These are phyloP conservation scores for Heteronetta atricapilla DNA, from an alignment of 2,113 vertebrate genomes.

Conservation along the genomic window DNA sequence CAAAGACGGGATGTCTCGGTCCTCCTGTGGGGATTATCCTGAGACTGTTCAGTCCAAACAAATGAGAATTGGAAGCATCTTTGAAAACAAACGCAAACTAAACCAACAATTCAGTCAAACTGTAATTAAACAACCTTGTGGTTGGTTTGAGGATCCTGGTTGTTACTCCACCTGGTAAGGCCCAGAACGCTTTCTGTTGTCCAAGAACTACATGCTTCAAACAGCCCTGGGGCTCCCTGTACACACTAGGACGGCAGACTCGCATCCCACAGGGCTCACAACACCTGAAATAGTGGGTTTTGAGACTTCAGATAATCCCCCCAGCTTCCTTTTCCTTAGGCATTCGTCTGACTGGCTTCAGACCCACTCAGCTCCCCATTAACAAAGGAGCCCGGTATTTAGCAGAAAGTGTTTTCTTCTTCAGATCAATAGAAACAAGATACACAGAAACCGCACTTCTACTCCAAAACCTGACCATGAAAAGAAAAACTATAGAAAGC, in stretches of 20 bases:
- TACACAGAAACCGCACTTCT: neutral
- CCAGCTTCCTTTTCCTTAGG: neutral
- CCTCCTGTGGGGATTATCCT: neutral
- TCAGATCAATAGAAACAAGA: neutral
- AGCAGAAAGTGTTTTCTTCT: neutral
- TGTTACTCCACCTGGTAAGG: neutral
- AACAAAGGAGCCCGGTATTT: neutral
- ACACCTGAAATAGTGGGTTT: neutral
- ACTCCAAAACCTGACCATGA: neutral
- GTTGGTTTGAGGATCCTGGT: neutral
- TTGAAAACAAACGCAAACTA: neutral
- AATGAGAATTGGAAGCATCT: neutral
- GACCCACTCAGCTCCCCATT: neutral
- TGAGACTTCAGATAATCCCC: neutral
- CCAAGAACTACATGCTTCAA: neutral
- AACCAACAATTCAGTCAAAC: neutral
- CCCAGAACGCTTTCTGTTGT: fast-evolving
- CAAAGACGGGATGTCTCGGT: neutral
- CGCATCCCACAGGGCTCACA: neutral
- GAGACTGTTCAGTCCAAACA: neutral
- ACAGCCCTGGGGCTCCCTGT: too few relatives aligned
- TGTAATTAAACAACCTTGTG: neutral
- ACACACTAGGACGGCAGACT: neutral
- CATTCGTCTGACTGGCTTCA: neutral
- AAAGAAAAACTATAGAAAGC: neutral